Base-by-base conservation (phyloP, 2,113 vertebrate species). In the Spilogale gracilis region DNA sequence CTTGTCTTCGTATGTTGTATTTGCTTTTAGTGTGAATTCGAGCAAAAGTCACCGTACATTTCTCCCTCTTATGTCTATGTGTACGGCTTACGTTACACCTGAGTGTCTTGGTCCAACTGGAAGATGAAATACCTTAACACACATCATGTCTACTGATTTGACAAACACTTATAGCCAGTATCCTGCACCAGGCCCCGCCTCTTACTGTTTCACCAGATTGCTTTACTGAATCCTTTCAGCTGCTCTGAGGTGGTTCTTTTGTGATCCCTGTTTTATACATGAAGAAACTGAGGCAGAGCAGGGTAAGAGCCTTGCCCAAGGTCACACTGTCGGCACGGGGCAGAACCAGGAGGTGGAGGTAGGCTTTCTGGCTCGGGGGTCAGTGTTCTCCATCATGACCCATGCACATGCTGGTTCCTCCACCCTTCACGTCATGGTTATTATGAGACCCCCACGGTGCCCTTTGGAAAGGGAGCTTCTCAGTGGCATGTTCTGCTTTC, bases 401-500 rank as follows among this genome's bases (percentile, higher is more conserved):
- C 25, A 2, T 5, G 86, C 23, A 16, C 54, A 43, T 61, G 45
- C 45, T 83, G 79, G 48, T 25, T 69, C 65, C 52, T 84, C 23
- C 13, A 11, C 18, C 25, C 30, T 43, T 61, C 9, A 25, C 63
- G 76, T 50, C 71, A 9, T 69, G 25, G 79, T 80, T 60, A n/a
- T 52, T 23, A 69, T 0, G 6, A 58, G 79, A 89, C 32, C n/a
- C 5, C 43, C 54, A 82, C 45, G n/a, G n/a, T 32, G 67, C 32
- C 21, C 3, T 61, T 60, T 83, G 79, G 83, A 85, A 93, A 89
- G 79, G 58, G 79, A 93, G n/a, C 30, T 91, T 92, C 85, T 95
- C 80, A 9, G 0, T 63, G 21, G 32, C 61, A 69, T 90, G 58
- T 52, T 61, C 69, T 30, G 25, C 76, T 50, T 74, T 95, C 89